Percentiles rank a stretch among this genome's conserved stretches.
These are phyloP conservation scores for Asteroscopus sphinx DNA, from an alignment of 2,888 invertebrate genomes.

Conservation along the genomic window DNA sequence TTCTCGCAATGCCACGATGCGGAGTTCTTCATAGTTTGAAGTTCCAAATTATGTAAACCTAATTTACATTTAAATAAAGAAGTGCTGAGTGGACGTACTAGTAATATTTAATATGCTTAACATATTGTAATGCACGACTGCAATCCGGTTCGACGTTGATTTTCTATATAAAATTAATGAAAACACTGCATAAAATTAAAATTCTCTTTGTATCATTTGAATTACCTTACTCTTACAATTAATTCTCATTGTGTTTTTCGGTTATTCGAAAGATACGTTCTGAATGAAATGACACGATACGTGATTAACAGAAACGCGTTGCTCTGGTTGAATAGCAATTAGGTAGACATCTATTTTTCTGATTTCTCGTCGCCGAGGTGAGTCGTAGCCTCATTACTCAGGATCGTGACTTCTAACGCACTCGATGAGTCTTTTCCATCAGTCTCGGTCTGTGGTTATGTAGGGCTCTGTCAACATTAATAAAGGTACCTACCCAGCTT, in stretches of 20 bases:
- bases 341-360: neutral
- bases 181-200: constrained; percentile 29
- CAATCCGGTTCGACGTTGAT: constrained; percentile 24
- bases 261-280: too few species aligned
- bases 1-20: constrained; percentile 42
- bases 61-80: constrained; percentile 66
- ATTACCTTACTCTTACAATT: too few species aligned
- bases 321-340: neutral
- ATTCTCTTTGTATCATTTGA: constrained; percentile 3
- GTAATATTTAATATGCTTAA: constrained; percentile 56
- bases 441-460: neutral
- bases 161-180: constrained; percentile 29
- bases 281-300: neutral
- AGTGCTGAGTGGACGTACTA: constrained; percentile 30
- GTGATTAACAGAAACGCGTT: neutral
- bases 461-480: neutral
- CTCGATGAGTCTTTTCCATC: constrained; percentile 1
- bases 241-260: too few species aligned
- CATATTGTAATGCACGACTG: constrained; percentile 38
- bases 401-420: neutral
- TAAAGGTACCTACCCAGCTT: neutral
- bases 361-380: too few species aligned
- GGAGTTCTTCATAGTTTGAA: constrained; percentile 45
- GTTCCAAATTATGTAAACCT: constrained; percentile 56
- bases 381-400: neutral